Evolutionary conservation across 1,140 invertebrate species (phyloP).

Genomic region (Tribolium castaneum): DNA sequence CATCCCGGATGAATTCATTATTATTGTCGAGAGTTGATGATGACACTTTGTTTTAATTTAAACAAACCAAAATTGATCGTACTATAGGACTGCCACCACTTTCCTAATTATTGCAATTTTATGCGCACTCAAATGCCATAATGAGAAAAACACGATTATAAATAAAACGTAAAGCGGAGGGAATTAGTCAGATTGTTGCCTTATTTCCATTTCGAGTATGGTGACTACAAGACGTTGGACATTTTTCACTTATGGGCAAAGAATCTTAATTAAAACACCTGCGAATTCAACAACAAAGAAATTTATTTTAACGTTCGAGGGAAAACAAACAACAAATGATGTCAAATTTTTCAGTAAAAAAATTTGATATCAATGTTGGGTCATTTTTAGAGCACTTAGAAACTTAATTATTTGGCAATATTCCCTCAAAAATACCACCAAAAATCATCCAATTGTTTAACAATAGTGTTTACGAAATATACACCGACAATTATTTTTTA

Average conservation of each 20-base stretch:
- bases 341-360: too few species aligned
- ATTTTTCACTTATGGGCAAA: background rate
- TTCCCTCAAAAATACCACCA: too few species aligned
- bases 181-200: background rate
- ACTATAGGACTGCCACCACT: too few species aligned
- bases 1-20: slow-evolving; percentile 52
- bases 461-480: too few species aligned
- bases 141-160: background rate
- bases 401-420: too few species aligned
- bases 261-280: background rate
- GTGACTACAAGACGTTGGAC: background rate
- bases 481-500: too few species aligned
- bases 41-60: slow-evolving; percentile 9
- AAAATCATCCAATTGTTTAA: too few species aligned
- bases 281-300: background rate
- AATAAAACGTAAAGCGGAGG: background rate
- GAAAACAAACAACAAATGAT: too few species aligned
- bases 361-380: too few species aligned
- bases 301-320: too few species aligned
- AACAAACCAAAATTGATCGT: too few species aligned
- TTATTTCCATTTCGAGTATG: background rate
- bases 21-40: background rate
- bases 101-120: background rate
- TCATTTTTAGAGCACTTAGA: too few species aligned
- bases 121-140: background rate